Conservation (phyloP, 2,888 invertebrate species). For the Lasioglossum zephyrum region DNA sequence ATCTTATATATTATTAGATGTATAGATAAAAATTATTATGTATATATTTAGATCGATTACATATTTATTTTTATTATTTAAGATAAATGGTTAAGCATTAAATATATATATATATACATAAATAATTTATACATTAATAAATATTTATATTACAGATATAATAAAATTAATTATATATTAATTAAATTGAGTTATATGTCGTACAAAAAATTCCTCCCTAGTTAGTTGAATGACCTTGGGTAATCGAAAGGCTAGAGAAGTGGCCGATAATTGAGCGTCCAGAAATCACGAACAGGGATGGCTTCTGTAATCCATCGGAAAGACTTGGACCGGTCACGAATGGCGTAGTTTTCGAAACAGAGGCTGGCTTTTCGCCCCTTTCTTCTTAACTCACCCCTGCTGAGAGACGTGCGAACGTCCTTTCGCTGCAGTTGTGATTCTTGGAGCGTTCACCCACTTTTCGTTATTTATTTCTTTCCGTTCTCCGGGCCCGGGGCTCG, state of each 20-base stretch:
- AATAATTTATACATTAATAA: too few species aligned
- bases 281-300: not conserved
- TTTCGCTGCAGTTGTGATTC: slow-evolving; percentile 57
- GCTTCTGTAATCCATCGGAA: not conserved
- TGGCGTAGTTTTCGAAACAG: slow-evolving; percentile 1
- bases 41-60: too few species aligned
- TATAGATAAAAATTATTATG: too few species aligned
- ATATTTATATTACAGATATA: too few species aligned
- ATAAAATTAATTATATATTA: too few species aligned
- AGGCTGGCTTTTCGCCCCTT: not conserved
- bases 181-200: too few species aligned
- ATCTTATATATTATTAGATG: too few species aligned
- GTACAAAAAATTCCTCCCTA: too few species aligned
- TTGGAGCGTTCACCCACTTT: slow-evolving; percentile 61
- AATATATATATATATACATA: too few species aligned
- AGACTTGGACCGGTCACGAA: not conserved
- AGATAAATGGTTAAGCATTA: too few species aligned
- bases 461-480: slow-evolving; percentile 66
- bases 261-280: not conserved
- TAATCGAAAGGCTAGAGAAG: not conserved
- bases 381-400: slow-evolving; percentile 25
- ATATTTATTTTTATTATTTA: too few species aligned
- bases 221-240: not conserved
- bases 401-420: slow-evolving; percentile 49
- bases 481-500: slow-evolving; percentile 35